Base-by-base conservation (phyloP, 2,797 vertebrate species). In the Scarus forsteni region DNA sequence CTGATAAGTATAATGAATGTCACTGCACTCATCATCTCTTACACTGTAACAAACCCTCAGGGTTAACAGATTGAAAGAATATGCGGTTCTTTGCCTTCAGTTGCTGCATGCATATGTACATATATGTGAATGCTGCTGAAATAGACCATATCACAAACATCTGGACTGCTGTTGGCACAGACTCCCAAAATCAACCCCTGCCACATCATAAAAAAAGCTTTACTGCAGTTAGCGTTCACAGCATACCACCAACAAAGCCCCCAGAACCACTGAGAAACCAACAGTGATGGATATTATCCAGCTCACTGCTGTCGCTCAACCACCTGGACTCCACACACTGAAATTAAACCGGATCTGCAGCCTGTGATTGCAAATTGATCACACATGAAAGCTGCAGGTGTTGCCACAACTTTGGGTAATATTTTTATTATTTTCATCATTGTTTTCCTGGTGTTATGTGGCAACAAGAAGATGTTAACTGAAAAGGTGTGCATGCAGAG, bases 121-220 rank as follows among this genome's bases (percentile, higher is more conserved):
- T 54, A 52, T n/a, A n/a, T 44, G 46, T 48, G 46, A 38, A 52
- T 45, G 74, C 53, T 50, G 60, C 1, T 67, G 65, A 80, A 69
- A 70, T 70, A 70, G 39, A 52, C 81, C 77, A n/a, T 39, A 60
- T 50, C 14, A 75, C 73, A 27, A 88, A 91, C 91, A 93, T 92
- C 85, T 93, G 92, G 84, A 83, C 70, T n/a, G 46, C 75, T 88
- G 74, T 69, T 88, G 84, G 90, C 86, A 84, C 63, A 60, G 71
- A 86, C 73, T 66, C 73, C 57, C 73, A 73, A 48, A 80, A 85
- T 89, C 83, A 76, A 86, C 84, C 53, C 60, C 85, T 84, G 61
- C 81, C 85, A 88, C 89, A 85, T 85, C 83, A 81, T 92, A 89
- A 90, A 50, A 49, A 91, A 91, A 57, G 46, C 67, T 91, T 85